Percentiles rank a stretch among this genome's conserved stretches.
These are phyloP conservation scores for Tursiops truncatus DNA, from an alignment of 2,113 vertebrate species.

Conservation along the genomic window DNA sequence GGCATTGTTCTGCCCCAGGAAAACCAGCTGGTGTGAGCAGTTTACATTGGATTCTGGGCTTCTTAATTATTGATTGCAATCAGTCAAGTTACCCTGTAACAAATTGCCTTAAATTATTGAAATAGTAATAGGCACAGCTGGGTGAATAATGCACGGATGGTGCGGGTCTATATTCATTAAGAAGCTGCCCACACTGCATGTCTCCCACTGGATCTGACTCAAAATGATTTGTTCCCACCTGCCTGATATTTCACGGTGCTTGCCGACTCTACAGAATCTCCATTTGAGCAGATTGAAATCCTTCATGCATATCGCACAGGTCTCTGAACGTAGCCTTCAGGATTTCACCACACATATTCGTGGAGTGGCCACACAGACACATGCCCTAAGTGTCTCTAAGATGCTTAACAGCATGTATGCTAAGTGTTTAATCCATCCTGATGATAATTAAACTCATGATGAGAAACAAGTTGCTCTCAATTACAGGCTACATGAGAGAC, in stretches of 20 bases:
- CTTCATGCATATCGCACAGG: conserved; percentile 58
- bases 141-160: conserved; percentile 79
- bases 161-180: conserved; percentile 78
- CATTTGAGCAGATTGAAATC: conserved; percentile 48
- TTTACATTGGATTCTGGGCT: conserved; percentile 75
- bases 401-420: conserved; percentile 48
- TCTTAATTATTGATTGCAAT: conserved; percentile 79
- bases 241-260: background rate
- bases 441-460: conserved; percentile 49
- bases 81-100: conserved; percentile 77
- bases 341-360: background rate
- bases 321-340: conserved; percentile 57
- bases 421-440: conserved; percentile 67
- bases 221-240: conserved; percentile 49
- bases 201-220: conserved; percentile 37
- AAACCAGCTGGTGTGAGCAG: conserved; percentile 39
- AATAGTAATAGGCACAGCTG: conserved; percentile 78
- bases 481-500: conserved; percentile 41
- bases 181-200: conserved; percentile 45
- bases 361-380: conserved; percentile 50
- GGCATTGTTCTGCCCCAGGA: background rate
- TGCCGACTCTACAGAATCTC: conserved; percentile 42
- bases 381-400: conserved; percentile 65
- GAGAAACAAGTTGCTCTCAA: conserved; percentile 68
- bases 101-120: conserved; percentile 83